A percentile compares a stretch with the other conserved stretches of the same genome.
phyloP scores from a whole-genome alignment of 1,140 invertebrate species.

The Drosophila bocki region DNA sequence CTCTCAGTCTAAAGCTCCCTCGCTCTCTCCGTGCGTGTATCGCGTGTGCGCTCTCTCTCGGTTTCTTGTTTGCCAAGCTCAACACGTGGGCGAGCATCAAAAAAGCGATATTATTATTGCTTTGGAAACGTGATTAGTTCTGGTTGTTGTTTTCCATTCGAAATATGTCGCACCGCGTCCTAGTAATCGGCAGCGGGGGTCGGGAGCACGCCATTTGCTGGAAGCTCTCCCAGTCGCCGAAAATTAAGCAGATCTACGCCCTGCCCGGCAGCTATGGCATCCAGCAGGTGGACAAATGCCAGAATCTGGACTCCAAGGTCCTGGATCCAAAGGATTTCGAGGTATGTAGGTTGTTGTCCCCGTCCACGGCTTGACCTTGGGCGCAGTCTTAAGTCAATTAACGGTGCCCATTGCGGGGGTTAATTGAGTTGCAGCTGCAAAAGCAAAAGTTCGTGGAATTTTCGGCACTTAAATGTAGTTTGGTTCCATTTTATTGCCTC shows the following conservation, averaged over 20 bases:
- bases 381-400: too few relatives aligned
- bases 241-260: constrained; percentile 91
- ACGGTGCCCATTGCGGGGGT: not conserved
- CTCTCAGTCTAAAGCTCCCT: constrained; percentile 21
- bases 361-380: constrained; percentile 69
- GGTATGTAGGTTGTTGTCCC: constrained; percentile 87
- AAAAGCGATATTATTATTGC: constrained; percentile 40
- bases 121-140: constrained; percentile 54
- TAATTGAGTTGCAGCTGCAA: constrained; percentile 24
- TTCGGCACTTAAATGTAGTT: constrained; percentile 5
- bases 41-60: not conserved
- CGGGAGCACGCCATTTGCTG: constrained; percentile 97
- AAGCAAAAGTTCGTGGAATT: constrained; percentile 10
- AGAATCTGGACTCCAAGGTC: constrained; percentile 86
- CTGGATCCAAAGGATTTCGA: constrained; percentile 89
- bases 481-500: constrained; percentile 16
- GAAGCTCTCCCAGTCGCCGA: constrained; percentile 93
- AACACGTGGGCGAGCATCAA: constrained; percentile 64
- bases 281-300: constrained; percentile 88
- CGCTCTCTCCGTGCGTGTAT: constrained; percentile 12
- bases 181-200: constrained; percentile 97
- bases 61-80: constrained; percentile 12
- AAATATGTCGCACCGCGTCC: constrained; percentile 86
- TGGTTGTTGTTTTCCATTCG: constrained; percentile 13
- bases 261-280: constrained; percentile 97